These are phyloP conservation scores for Euphysa ruthae DNA, from an alignment of 30 jellyfish, hydroid and myxozoan species.

Conservation along the genomic window DNA sequence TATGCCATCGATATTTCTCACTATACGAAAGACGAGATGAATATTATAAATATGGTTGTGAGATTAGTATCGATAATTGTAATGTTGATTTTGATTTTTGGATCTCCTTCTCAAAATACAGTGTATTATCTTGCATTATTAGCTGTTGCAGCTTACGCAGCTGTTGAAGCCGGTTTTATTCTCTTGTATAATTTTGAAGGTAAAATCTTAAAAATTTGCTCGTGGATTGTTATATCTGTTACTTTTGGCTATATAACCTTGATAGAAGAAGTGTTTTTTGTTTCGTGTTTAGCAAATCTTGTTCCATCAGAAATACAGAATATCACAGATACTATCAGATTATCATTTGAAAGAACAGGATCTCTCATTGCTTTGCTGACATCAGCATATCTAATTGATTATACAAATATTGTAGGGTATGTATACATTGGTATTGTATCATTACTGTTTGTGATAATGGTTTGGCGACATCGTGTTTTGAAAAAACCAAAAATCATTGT, in stretches of 20 bases:
- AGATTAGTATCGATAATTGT: not conserved
- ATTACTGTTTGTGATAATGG: too few species aligned
- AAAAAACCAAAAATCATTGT: too few species aligned
- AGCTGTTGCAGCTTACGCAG: too few species aligned
- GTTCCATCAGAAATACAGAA: not conserved
- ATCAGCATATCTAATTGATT: not conserved
- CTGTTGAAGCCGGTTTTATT: too few species aligned
- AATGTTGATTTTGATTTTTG: not conserved
- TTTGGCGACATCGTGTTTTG: too few species aligned
- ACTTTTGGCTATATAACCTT: not conserved
- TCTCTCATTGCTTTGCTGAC: not conserved
- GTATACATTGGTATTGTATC: too few species aligned
- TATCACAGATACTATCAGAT: not conserved
- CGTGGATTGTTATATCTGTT: not conserved
- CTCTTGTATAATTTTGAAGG: not conserved
- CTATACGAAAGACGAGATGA: too few species aligned
- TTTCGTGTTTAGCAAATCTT: not conserved
- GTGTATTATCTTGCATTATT: too few species aligned
- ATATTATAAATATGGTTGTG: too few species aligned
- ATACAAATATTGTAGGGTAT: not conserved
- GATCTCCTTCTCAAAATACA: not conserved
- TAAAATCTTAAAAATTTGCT: not conserved
- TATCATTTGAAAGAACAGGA: not conserved
- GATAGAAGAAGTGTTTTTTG: not conserved
- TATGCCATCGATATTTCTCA: too few species aligned